phyloP scores from a whole-genome alignment of 2,888 invertebrate species.

The Mantis religiosa region DNA sequence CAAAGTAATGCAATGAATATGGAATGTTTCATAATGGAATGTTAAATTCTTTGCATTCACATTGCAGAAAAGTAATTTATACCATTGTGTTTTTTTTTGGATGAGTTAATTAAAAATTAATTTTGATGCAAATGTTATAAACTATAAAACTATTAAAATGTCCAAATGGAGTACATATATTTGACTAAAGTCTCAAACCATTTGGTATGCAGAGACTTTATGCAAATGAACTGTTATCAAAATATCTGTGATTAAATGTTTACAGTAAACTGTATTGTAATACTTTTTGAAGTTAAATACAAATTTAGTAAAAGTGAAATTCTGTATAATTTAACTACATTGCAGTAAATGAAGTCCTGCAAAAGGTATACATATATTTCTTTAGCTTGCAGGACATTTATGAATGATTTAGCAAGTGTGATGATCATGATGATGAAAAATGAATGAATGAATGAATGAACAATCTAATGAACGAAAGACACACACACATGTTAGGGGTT shows the following conservation, averaged over 20 bases:
- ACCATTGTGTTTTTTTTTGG: not conserved
- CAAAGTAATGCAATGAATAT: constrained; percentile 9
- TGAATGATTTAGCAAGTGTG: constrained; percentile 5
- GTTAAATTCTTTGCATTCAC: not conserved
- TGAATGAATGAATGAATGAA: constrained; percentile 2
- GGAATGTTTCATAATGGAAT: not conserved
- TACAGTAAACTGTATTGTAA: not conserved
- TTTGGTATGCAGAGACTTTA: not conserved
- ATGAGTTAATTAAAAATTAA: not conserved
- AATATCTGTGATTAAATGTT: not conserved
- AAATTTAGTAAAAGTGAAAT: not conserved
- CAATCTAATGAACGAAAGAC: constrained; percentile 37
- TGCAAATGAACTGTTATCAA: not conserved
- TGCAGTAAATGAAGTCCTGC: not conserved
- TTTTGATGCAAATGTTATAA: not conserved
- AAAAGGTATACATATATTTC: not conserved
- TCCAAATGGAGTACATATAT: not conserved
- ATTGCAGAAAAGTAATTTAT: not conserved
- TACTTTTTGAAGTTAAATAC: not conserved
- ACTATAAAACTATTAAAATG: not conserved
- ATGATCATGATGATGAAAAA: not conserved
- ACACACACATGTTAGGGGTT: constrained; percentile 72
- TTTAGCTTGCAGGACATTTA: not conserved
- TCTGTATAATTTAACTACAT: not conserved
- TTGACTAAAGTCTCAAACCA: not conserved